phyloP scores from a whole-genome alignment of 1,140 invertebrate species.

The Zophobas morio region DNA sequence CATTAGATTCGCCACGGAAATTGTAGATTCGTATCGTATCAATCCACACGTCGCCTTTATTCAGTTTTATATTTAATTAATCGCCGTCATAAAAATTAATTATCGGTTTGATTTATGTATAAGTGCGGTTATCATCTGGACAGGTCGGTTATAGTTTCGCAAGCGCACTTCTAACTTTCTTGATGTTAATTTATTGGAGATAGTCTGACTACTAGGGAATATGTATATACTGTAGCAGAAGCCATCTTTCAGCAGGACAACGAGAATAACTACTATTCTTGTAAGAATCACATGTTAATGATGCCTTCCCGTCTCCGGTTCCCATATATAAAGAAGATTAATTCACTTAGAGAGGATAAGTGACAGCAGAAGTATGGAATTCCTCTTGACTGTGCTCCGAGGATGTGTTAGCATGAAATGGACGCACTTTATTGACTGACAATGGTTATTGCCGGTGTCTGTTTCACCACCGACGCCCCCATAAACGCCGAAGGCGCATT shows the following conservation, averaged over 20 bases:
- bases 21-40: constrained; percentile 28
- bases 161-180: too few relatives aligned
- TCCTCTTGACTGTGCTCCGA: constrained; percentile 12
- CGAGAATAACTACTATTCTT: constrained; percentile 22
- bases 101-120: background rate
- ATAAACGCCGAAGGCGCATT: background rate
- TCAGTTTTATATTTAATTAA: too few relatives aligned
- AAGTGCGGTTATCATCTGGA: too few relatives aligned
- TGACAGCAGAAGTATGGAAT: constrained; percentile 29
- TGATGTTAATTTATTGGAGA: background rate
- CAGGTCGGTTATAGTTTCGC: too few relatives aligned
- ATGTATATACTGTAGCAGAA: constrained; percentile 2
- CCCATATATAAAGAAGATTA: constrained; percentile 35
- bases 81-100: too few relatives aligned
- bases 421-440: constrained; percentile 32
- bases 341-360: constrained; percentile 29
- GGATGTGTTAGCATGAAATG: constrained; percentile 26
- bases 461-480: too few relatives aligned
- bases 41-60: background rate
- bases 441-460: constrained; percentile 10
- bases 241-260: constrained; percentile 24
- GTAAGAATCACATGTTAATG: constrained; percentile 37
- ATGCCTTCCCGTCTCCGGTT: constrained; percentile 33
- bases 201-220: background rate
- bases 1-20: constrained; percentile 23